A percentile compares a stretch with the other conserved stretches of the same genome.
These are phyloP conservation scores for Tetragnatha montana DNA, from an alignment of 2,888 invertebrate genomes.

Conservation along the genomic window DNA sequence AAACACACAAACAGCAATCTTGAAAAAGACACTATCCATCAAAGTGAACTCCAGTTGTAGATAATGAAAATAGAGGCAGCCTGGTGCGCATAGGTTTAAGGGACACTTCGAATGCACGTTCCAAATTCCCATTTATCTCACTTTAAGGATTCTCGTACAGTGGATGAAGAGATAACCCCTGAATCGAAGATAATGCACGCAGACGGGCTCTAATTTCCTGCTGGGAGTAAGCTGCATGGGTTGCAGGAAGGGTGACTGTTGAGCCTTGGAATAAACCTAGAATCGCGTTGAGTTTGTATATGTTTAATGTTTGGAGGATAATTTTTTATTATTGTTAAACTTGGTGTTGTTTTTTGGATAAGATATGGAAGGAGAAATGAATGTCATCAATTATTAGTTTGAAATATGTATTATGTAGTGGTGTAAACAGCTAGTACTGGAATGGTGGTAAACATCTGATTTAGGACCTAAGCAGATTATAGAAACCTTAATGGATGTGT, in stretches of 20 bases:
- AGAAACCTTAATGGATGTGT: no score
- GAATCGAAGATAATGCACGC: background rate
- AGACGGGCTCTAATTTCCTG: background rate
- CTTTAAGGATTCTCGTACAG: background rate
- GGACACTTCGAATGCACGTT: background rate
- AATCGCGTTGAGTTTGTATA: no score
- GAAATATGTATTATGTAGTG: no score
- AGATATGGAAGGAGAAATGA: no score
- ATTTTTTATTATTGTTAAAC: no score
- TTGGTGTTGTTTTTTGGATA: no score
- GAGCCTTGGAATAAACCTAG: background rate
- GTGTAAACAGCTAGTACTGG: no score
- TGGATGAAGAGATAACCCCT: background rate
- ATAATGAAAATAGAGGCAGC: background rate
- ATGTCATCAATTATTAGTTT: no score
- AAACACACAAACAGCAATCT: background rate
- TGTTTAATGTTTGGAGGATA: no score
- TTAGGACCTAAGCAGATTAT: no score
- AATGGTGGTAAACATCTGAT: no score
- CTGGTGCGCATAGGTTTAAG: background rate
- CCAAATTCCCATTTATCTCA: background rate
- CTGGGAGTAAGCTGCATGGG: conserved; percentile 15
- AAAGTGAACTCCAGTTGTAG: background rate
- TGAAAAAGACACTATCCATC: background rate
- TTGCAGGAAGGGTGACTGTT: conserved; percentile 9